Evolutionary conservation across 1,140 invertebrate species (phyloP).

Genomic region (Calephelis virginiensis): DNA sequence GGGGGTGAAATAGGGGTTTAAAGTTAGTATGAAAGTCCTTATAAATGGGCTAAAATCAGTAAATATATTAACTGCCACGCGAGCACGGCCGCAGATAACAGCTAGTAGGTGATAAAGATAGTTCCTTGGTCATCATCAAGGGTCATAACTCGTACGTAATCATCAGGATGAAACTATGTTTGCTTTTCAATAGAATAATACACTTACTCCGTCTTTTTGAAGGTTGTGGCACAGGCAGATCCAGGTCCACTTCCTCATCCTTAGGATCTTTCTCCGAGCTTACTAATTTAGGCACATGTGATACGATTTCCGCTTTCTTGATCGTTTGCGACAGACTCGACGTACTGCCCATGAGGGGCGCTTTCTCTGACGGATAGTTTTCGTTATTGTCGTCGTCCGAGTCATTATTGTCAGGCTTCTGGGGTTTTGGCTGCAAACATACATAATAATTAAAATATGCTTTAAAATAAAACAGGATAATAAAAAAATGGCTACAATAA

Average conservation of each 20-base stretch:
- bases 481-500: no score
- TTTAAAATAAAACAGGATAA: background rate
- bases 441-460: background rate
- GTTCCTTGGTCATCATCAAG: no score
- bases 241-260: slow-evolving; percentile 37
- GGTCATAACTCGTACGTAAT: no score
- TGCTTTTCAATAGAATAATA: background rate
- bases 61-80: no score
- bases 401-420: slow-evolving; percentile 41
- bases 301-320: slow-evolving; percentile 64
- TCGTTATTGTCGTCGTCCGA: slow-evolving; percentile 61
- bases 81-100: no score
- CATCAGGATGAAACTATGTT: background rate
- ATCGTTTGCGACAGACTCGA: slow-evolving; percentile 40
- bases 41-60: no score
- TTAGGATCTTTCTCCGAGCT: slow-evolving; percentile 40
- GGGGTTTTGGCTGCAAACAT: slow-evolving; percentile 13
- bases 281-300: slow-evolving; percentile 56
- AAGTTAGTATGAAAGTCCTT: no score
- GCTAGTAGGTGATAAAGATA: no score
- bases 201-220: slow-evolving; percentile 67
- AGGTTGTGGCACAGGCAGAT: slow-evolving; percentile 46
- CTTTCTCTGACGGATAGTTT: slow-evolving; percentile 65
- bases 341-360: slow-evolving; percentile 70
- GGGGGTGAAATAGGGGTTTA: no score